Evolutionary conservation across 2,797 vertebrate species (phyloP).

Genomic region (Hippoglossus hippoglossus): DNA sequence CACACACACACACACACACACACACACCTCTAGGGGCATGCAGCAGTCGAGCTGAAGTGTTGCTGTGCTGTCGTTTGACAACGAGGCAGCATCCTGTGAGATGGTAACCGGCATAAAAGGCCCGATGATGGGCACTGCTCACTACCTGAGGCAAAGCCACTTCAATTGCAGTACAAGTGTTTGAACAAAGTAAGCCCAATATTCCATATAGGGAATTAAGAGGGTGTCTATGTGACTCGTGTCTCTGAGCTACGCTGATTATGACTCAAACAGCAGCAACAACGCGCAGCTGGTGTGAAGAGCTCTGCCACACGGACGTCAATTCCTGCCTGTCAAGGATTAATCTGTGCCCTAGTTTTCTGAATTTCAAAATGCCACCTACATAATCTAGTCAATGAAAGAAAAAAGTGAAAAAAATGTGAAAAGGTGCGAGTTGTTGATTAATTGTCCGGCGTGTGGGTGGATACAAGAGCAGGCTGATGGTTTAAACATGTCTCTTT

Average conservation of each 20-base stretch:
- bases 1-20: conserved; percentile 79
- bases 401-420: conserved; percentile 18
- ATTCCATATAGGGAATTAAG: conserved; percentile 69
- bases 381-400: conserved; percentile 55
- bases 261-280: conserved; percentile 68
- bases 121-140: conserved; percentile 81
- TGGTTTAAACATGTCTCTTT: conserved; percentile 46
- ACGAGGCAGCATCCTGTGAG: conserved; percentile 82
- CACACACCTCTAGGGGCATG: conserved; percentile 68
- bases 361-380: conserved; percentile 63
- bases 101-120: conserved; percentile 87
- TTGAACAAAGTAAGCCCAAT: conserved; percentile 75
- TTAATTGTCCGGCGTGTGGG: conserved; percentile 51
- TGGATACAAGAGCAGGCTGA: conserved; percentile 29
- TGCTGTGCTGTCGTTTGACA: conserved; percentile 82
- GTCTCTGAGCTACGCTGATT: conserved; percentile 65
- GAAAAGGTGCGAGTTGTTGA: conserved; percentile 56
- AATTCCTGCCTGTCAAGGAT: conserved; percentile 70
- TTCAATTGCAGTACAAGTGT: conserved; percentile 70
- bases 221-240: conserved; percentile 68
- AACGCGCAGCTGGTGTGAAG: conserved; percentile 65
- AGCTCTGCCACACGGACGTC: conserved; percentile 59
- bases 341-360: conserved; percentile 58
- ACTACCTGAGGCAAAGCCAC: conserved; percentile 77
- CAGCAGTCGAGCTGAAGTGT: conserved; percentile 77